These are phyloP conservation scores for Andrena bicolor DNA, from an alignment of 2,888 invertebrate genomes.

Conservation along the genomic window DNA sequence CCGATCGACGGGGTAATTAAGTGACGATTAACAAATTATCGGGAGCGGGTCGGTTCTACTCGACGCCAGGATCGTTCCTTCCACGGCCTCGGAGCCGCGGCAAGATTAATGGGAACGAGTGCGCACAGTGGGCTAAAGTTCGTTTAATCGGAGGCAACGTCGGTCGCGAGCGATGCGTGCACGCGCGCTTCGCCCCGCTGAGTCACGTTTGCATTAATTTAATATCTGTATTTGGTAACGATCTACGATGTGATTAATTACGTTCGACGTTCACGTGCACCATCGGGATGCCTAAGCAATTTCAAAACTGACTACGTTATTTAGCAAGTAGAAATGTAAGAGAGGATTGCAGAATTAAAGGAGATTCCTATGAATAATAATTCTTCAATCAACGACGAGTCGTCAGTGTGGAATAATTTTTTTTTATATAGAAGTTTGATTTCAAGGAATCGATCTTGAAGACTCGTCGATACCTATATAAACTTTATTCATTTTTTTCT, in stretches of 20 bases:
- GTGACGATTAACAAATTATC: slow-evolving; percentile 60
- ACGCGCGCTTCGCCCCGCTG: slow-evolving; percentile 2
- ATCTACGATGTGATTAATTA: slow-evolving; percentile 4
- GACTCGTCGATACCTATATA: too few species aligned
- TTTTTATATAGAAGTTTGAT: too few species aligned
- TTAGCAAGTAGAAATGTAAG: neutral
- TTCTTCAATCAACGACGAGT: too few species aligned
- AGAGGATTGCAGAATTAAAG: too few species aligned
- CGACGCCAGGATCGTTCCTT: slow-evolving; percentile 7
- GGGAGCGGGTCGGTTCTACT: slow-evolving; percentile 24
- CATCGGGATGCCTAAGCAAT: neutral
- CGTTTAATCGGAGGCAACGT: slow-evolving; percentile 44
- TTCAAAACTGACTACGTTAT: neutral
- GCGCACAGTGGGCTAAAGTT: slow-evolving; percentile 20
- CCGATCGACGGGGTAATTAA: slow-evolving; percentile 60
- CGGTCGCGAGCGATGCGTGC: slow-evolving; percentile 15
- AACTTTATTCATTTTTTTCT: too few species aligned
- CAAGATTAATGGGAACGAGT: slow-evolving; percentile 56
- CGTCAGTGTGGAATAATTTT: too few species aligned
- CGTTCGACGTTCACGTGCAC: neutral
- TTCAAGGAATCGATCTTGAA: too few species aligned
- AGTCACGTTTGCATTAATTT: slow-evolving; percentile 30
- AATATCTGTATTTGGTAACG: slow-evolving; percentile 34
- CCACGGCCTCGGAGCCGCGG: slow-evolving; percentile 10
- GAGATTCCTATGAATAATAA: too few species aligned